These are phyloP conservation scores for Nycticorax nycticorax DNA, from an alignment of 2,113 vertebrate genomes.

Conservation along the genomic window DNA sequence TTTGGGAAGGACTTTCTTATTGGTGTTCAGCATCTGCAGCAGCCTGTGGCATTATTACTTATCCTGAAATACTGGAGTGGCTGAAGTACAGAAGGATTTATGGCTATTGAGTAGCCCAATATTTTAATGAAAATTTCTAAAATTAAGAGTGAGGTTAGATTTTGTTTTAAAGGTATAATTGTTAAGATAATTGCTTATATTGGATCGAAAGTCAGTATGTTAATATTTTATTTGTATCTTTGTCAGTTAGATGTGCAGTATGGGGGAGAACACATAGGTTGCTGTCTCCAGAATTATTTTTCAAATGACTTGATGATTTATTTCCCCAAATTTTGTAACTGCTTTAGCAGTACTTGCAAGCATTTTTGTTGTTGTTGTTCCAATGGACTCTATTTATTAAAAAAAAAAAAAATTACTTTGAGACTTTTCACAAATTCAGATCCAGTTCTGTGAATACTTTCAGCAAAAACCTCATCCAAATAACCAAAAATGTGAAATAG, in stretches of 20 bases:
- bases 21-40: background rate
- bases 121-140: background rate
- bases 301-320: background rate
- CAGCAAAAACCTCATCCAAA: background rate
- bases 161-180: background rate
- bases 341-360: background rate
- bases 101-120: background rate
- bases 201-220: background rate
- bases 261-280: background rate
- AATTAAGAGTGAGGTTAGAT: background rate
- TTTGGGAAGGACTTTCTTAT: background rate
- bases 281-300: background rate
- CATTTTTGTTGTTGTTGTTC: background rate
- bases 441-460: background rate
- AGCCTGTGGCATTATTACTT: background rate
- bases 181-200: background rate
- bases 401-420: background rate
- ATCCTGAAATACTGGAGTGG: background rate
- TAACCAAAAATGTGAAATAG: background rate
- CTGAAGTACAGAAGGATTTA: background rate
- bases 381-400: background rate
- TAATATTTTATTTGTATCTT: background rate
- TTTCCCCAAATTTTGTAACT: background rate
- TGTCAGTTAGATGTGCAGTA: background rate
- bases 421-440: background rate